Evolutionary conservation across 2,113 vertebrate genomes (phyloP).

Genomic region (Catharus fuscescens): DNA sequence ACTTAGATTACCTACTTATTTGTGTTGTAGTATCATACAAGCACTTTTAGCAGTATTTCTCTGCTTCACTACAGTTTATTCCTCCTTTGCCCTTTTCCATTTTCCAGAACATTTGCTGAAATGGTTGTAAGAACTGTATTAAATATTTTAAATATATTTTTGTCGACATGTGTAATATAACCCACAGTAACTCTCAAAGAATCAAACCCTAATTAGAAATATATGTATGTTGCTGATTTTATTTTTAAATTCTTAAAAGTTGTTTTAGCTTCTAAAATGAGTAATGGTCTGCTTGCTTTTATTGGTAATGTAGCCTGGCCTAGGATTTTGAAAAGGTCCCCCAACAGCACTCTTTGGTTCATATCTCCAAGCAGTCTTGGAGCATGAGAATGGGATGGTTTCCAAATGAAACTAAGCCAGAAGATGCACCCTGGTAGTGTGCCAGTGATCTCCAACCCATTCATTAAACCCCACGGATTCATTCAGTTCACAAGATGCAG

Average conservation of each 20-base stretch:
- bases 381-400: background rate
- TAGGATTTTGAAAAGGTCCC: background rate
- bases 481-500: background rate
- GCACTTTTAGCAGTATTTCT: background rate
- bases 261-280: background rate
- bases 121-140: background rate
- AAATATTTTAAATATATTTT: background rate
- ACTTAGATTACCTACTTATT: background rate
- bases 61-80: background rate
- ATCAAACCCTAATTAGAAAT: background rate
- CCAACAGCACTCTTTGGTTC: background rate
- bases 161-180: background rate
- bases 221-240: background rate
- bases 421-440: background rate
- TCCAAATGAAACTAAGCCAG: background rate
- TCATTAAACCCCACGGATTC: background rate
- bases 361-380: background rate
- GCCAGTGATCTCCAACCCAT: fast-evolving
- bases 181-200: background rate
- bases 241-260: background rate
- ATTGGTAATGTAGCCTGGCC: background rate
- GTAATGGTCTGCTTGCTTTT: background rate
- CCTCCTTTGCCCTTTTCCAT: background rate
- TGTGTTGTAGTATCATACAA: background rate
- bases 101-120: background rate